Evolutionary conservation across 2,888 invertebrate species (phyloP).

Genomic region (Hololepta plana): DNA sequence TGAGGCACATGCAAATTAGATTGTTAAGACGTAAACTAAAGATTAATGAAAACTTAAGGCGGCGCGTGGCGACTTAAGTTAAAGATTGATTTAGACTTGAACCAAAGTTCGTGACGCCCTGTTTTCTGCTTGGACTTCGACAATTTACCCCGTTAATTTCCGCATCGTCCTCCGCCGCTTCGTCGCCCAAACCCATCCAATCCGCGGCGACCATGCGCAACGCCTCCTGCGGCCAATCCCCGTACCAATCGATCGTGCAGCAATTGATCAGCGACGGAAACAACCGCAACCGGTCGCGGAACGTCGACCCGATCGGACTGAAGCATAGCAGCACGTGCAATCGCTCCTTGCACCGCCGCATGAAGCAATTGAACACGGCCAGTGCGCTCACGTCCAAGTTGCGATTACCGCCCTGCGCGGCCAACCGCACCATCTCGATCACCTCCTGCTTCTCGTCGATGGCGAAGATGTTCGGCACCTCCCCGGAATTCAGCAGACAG

Average conservation of each 20-base stretch:
- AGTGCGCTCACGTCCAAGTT: slow-evolving; percentile 67
- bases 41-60: too few species aligned
- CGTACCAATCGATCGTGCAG: slow-evolving; percentile 81
- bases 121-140: too few species aligned
- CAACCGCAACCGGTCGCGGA: slow-evolving; percentile 55
- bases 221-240: slow-evolving; percentile 76
- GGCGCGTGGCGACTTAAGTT: too few species aligned
- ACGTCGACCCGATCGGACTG: slow-evolving; percentile 69
- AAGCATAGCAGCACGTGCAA: slow-evolving; percentile 68
- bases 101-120: too few species aligned
- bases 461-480: slow-evolving; percentile 69
- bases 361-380: slow-evolving; percentile 52
- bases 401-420: slow-evolving; percentile 55
- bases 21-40: too few species aligned
- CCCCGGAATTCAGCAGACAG: slow-evolving; percentile 65
- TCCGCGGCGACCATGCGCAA: slow-evolving; percentile 59
- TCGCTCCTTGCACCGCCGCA: slow-evolving; percentile 59
- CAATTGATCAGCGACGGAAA: slow-evolving; percentile 75
- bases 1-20: too few species aligned
- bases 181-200: too few species aligned
- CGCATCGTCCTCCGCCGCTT: too few species aligned
- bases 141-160: too few species aligned
- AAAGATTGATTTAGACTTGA: too few species aligned
- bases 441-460: slow-evolving; percentile 72
- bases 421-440: slow-evolving; percentile 50